These are phyloP conservation scores for Anoplopoma fimbria DNA, from an alignment of 2,113 vertebrate species.

Conservation along the genomic window DNA sequence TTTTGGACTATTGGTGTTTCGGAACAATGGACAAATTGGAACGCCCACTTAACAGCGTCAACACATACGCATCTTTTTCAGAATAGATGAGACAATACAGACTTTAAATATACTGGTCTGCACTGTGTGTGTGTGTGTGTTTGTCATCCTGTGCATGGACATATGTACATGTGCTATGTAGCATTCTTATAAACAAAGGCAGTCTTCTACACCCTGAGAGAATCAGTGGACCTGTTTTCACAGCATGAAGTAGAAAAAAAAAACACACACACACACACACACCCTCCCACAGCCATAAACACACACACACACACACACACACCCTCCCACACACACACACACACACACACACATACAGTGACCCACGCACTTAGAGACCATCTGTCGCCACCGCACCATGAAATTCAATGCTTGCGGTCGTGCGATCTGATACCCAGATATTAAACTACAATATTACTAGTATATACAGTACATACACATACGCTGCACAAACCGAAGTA, in stretches of 20 bases:
- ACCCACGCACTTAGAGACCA: constrained; percentile 6
- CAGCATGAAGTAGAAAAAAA: constrained; percentile 12
- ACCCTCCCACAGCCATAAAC: neutral
- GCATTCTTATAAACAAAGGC: constrained; percentile 16
- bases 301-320: neutral
- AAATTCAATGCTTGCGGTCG: neutral
- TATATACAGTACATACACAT: neutral
- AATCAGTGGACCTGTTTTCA: constrained; percentile 4
- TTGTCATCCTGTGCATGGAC: constrained; percentile 10
- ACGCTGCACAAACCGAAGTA: neutral
- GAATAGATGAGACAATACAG: neutral
- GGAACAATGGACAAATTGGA: neutral
- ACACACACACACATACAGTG: constrained; percentile 6
- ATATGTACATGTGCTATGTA: constrained; percentile 21
- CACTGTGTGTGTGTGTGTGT: constrained; percentile 5
- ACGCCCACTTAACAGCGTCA: neutral
- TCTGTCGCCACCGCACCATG: constrained; percentile 4
- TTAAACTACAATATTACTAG: neutral
- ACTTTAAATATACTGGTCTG: neutral
- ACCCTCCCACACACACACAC: neutral
- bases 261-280: neutral
- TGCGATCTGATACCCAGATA: neutral
- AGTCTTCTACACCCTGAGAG: neutral
- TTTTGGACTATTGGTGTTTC: too few species aligned
- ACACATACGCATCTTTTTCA: neutral